phyloP scores from a whole-genome alignment of 2,888 invertebrate species.

The Melipona bicolor region DNA sequence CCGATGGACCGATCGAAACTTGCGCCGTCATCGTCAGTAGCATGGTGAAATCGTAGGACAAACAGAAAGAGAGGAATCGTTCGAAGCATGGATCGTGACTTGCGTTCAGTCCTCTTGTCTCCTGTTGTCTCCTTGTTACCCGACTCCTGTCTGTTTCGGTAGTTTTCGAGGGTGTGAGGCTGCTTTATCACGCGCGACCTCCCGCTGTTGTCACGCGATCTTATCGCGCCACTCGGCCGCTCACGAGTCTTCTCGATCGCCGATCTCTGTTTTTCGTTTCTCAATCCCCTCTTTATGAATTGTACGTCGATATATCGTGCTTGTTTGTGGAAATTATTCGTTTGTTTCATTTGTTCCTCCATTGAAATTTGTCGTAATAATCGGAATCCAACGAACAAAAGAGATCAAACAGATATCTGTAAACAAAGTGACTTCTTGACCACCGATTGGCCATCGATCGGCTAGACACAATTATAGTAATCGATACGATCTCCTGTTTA shows the following conservation, averaged over 20 bases:
- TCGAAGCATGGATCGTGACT: slow-evolving; percentile 63
- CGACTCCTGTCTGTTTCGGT: slow-evolving; percentile 72
- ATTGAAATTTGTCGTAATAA: not conserved
- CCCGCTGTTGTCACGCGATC: slow-evolving; percentile 82
- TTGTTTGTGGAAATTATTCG: not conserved
- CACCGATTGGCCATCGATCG: slow-evolving; percentile 13
- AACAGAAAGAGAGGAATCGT: not conserved
- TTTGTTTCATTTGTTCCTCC: too few species aligned
- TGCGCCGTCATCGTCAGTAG: slow-evolving; percentile 77
- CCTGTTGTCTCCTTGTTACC: slow-evolving; percentile 67
- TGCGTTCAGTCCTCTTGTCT: slow-evolving; percentile 61
- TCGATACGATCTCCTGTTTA: slow-evolving; percentile 25
- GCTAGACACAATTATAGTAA: slow-evolving; percentile 21
- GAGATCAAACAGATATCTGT: not conserved
- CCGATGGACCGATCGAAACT: slow-evolving; percentile 54
- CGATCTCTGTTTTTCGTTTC: slow-evolving; percentile 13
- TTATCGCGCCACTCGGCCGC: slow-evolving; percentile 66
- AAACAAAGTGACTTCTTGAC: slow-evolving; percentile 19
- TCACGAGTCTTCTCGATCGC: slow-evolving; percentile 22
- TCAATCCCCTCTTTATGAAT: slow-evolving; percentile 18
- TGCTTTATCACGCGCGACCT: slow-evolving; percentile 75
- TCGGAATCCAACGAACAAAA: not conserved
- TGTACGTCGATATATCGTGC: not conserved
- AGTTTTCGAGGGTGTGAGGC: slow-evolving; percentile 67
- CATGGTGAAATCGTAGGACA: slow-evolving; percentile 58